phyloP scores from a whole-genome alignment of 2,113 vertebrate genomes.

The Melanerpes formicivorus region DNA sequence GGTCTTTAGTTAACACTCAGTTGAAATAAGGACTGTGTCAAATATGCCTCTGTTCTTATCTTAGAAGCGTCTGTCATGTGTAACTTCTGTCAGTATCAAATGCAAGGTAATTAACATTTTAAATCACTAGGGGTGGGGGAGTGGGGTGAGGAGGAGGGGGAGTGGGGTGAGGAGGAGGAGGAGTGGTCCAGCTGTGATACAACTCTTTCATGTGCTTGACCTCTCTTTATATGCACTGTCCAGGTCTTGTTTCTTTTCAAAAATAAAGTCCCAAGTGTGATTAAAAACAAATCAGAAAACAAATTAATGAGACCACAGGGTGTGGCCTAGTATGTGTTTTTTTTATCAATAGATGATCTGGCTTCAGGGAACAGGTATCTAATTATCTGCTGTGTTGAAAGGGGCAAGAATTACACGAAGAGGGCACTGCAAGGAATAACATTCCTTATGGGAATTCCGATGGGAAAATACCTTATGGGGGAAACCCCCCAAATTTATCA shows the following conservation, averaged over 20 bases:
- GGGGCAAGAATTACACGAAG: not conserved
- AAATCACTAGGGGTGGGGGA: not conserved
- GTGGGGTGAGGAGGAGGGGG: no score
- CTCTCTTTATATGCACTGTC: not conserved
- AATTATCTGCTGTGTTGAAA: slow-evolving; percentile 23
- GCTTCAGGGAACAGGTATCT: not conserved
- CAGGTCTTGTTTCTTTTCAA: slow-evolving; percentile 3
- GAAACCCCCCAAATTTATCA: not conserved
- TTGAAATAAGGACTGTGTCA: not conserved
- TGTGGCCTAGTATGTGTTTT: not conserved
- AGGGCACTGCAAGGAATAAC: not conserved
- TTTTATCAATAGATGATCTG: slow-evolving; percentile 37
- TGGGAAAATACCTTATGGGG: slow-evolving; percentile 9
- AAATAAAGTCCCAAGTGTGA: not conserved
- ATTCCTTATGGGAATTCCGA: slow-evolving; percentile 10
- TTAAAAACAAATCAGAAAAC: slow-evolving; percentile 20
- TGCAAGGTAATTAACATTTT: not conserved
- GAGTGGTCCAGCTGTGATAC: not conserved
- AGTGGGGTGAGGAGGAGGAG: no score
- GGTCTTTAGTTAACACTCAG: not conserved
- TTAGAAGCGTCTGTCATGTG: not conserved
- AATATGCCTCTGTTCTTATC: not conserved
- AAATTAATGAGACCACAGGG: slow-evolving; percentile 21
- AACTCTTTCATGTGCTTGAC: not conserved
- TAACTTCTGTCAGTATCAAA: not conserved